A percentile compares a stretch with the other conserved stretches of the same genome.
Evolutionary conservation across 1,140 invertebrate species (phyloP).

Genomic region (Trachelipus rathkii): DNA sequence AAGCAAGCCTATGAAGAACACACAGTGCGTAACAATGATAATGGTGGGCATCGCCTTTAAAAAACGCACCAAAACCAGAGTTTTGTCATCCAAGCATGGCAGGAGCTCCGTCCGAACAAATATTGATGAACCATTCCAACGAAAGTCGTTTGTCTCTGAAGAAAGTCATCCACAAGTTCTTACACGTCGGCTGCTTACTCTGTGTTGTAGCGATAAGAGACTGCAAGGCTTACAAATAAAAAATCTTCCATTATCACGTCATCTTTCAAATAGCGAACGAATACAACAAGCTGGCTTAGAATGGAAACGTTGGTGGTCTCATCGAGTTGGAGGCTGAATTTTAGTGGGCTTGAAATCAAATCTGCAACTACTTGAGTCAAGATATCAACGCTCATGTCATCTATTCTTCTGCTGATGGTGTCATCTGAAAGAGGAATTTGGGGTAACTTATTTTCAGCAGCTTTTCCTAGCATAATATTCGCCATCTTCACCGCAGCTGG

Average conservation of each 20-base stretch:
- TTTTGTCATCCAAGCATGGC: slow-evolving; percentile 31
- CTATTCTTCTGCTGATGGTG: slow-evolving; percentile 27
- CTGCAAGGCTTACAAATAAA: slow-evolving; percentile 36
- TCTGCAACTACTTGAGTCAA: slow-evolving; percentile 31
- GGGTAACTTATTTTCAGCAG: slow-evolving; percentile 26
- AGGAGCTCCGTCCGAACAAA: slow-evolving; percentile 36
- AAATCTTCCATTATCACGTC: slow-evolving; percentile 28
- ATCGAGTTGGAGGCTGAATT: slow-evolving; percentile 25
- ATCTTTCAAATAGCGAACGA: slow-evolving; percentile 30
- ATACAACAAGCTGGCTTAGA: slow-evolving; percentile 14
- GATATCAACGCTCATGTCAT: slow-evolving; percentile 29
- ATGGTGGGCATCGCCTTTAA: slow-evolving; percentile 28
- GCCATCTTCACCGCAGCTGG: slow-evolving; percentile 26
- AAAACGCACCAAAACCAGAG: slow-evolving; percentile 32
- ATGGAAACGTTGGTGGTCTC: slow-evolving; percentile 14
- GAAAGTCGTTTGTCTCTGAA: slow-evolving; percentile 36
- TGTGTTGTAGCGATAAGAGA: slow-evolving; percentile 29
- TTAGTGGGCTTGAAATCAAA: slow-evolving; percentile 29
- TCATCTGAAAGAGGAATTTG: slow-evolving; percentile 35
- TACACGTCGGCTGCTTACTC: slow-evolving; percentile 34
- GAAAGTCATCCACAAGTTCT: slow-evolving; percentile 39
- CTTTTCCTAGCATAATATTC: slow-evolving; percentile 33
- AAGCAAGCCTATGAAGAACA: slow-evolving; percentile 6
- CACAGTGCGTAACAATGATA: slow-evolving; percentile 23
- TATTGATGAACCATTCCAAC: slow-evolving; percentile 26